A percentile compares a stretch with the other conserved stretches of the same genome.
Conservation (phyloP, 2,113 vertebrate species). For the Hippocampus barbouri region DNA sequence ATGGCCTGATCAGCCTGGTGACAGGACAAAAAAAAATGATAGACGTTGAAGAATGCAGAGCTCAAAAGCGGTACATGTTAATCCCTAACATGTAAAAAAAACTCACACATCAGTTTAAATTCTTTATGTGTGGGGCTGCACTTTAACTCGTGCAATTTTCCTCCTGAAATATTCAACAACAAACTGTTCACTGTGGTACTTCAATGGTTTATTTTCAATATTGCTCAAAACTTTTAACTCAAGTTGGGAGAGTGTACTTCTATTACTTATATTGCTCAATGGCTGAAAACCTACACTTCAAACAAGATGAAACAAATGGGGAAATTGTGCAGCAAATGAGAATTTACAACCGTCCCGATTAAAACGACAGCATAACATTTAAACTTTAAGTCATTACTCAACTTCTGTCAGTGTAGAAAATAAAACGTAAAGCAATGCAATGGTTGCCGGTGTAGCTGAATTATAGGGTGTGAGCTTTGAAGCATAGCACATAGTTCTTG, state of each 20-base stretch:
- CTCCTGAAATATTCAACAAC: not conserved
- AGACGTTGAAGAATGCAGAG: too few relatives aligned
- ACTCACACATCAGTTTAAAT: too few relatives aligned
- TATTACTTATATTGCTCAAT: not conserved
- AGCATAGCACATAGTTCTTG: slow-evolving; percentile 23
- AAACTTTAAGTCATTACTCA: not conserved
- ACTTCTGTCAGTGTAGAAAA: not conserved
- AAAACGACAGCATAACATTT: too few relatives aligned
- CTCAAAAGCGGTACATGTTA: too few relatives aligned
- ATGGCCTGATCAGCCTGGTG: too few relatives aligned
- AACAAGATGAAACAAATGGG: not conserved
- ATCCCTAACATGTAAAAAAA: too few relatives aligned
- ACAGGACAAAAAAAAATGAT: too few relatives aligned
- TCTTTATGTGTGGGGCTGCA: too few relatives aligned
- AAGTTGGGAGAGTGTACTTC: not conserved
- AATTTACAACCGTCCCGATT: too few relatives aligned
- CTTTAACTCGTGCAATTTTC: too few relatives aligned
- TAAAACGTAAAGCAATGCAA: not conserved
- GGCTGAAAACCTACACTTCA: not conserved
- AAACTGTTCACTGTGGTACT: not conserved
- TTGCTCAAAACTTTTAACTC: not conserved
- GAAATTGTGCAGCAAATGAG: not conserved
- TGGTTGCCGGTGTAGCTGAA: not conserved
- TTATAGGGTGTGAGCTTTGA: slow-evolving; percentile 18
- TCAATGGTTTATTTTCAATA: not conserved